These are phyloP conservation scores for Eremobia ochroleuca DNA, from an alignment of 2,888 invertebrate genomes.

Conservation along the genomic window DNA sequence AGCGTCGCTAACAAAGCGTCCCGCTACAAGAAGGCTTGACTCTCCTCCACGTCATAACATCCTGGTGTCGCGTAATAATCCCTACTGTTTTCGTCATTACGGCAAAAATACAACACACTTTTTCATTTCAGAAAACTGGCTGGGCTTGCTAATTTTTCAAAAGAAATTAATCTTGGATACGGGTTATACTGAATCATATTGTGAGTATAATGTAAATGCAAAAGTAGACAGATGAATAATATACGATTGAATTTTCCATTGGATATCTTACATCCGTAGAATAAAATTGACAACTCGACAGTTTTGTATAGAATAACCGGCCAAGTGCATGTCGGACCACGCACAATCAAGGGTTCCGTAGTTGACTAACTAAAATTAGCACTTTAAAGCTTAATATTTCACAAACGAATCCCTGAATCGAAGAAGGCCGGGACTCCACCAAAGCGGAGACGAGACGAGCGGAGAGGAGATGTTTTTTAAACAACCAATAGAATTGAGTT, in stretches of 20 bases:
- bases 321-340: too few species aligned
- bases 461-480: too few species aligned
- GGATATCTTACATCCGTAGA: not conserved
- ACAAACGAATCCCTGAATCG: too few species aligned
- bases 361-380: too few species aligned
- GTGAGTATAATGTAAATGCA: not conserved
- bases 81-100: slow-evolving; percentile 45
- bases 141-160: not conserved
- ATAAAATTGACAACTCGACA: not conserved
- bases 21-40: slow-evolving; percentile 70
- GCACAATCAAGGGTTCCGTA: too few species aligned
- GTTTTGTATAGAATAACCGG: not conserved
- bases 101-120: slow-evolving; percentile 16
- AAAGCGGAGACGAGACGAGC: too few species aligned
- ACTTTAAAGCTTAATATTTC: too few species aligned
- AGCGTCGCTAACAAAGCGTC: slow-evolving; percentile 77
- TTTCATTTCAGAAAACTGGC: not conserved
- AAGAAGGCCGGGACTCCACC: too few species aligned
- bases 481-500: too few species aligned
- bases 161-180: not conserved
- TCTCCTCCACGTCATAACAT: slow-evolving; percentile 71
- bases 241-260: not conserved
- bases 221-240: not conserved
- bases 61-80: slow-evolving; percentile 69
- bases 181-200: not conserved